Base-by-base conservation (phyloP, 2,888 invertebrate genomes). In the Oscheius sp. region DNA sequence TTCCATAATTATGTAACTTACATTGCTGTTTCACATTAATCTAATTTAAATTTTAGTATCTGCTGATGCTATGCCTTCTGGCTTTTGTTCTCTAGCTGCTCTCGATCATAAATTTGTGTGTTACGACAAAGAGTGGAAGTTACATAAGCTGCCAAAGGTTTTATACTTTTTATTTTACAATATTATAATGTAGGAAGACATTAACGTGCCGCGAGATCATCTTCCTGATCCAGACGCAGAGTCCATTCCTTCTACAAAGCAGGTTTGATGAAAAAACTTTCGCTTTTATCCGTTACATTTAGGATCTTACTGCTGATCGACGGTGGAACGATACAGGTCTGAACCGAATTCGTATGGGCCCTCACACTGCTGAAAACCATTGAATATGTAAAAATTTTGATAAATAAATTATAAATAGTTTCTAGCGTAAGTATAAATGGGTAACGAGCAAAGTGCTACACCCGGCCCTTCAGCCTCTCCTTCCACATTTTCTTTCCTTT, bases 401-500 rank as follows among this genome's bases (percentile, higher is more conserved):
- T 35, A 35, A 6, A 35, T 35, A 69, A 55, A n/a, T 35, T 9
- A 35, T 35, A 35, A 35, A 6, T 35, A 35, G 9, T 9, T 35
- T 6, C 35, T 35, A 35, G 35, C n/a, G n/a, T n/a, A 35, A 35
- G 9, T 6, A 3, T 35, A 35, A 21, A 83, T 82, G 83, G 82
- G 82, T 46, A 83, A 82, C 71, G 84, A 84, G 46, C 82, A 83
- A 69, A 80, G 80, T 52, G 46, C 71, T 27, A 49, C 72, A 0
- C 9, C 74, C 1, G 56, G 58, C n/a, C 59, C 61, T n/a, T 69
- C 78, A 21, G 49, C 69, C 21, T 61, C 79, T 25, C 71, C 45
- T 70, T 83, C 73, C 29, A 79, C 84, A 0, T 85, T 85, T 64
- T 84, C 84, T 7, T 85, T 85, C 73, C 74, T 85, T 18, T 77